Base-by-base conservation (phyloP, 2,888 invertebrate genomes). In the Mesorhabditis belari region DNA sequence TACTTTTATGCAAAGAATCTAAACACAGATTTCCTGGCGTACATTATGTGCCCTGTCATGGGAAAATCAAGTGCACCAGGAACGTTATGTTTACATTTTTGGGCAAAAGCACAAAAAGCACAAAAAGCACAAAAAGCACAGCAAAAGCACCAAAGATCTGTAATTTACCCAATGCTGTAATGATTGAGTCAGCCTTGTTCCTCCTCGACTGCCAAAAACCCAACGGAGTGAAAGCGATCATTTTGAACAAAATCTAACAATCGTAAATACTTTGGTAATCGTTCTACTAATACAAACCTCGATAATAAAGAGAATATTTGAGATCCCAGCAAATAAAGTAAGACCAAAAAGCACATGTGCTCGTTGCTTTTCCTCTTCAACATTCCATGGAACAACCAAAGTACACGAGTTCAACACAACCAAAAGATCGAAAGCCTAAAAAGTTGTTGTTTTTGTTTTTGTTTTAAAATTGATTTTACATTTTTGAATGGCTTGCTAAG, bases 111-210 rank as follows among this genome's bases (percentile, higher is more conserved):
- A n/a, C n/a, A n/a, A n/a, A n/a, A n/a, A n/a, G n/a, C n/a, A n/a
- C n/a, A n/a, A n/a, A n/a, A n/a, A n/a, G n/a, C n/a, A n/a, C n/a
- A n/a, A n/a, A n/a, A n/a, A n/a, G n/a, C n/a, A n/a, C n/a, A n/a
- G n/a, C n/a, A n/a, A n/a, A n/a, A n/a, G n/a, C n/a, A n/a, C n/a
- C n/a, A n/a, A n/a, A n/a, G n/a, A n/a, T n/a, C n/a, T n/a, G n/a
- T n/a, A n/a, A n/a, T n/a, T 23, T n/a, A 1, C 60, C 98, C 58
- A 92, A 88, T 61, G 94, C 89, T 6, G 96, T 96, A 65, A 99
- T 96, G 66, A 98, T 88, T 69, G 96, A 86, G 84, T 99, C 98
- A 83, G 96, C 94, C 79, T 96, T 87, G 85, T 98, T 99, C 74
- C 98, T 87, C 75, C 95, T 26, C 4, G 87, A 65, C 83, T 98